Percentiles rank a stretch among this genome's conserved stretches.
phyloP scores from a whole-genome alignment of 1,140 invertebrate genomes.

The Cydia amplana region DNA sequence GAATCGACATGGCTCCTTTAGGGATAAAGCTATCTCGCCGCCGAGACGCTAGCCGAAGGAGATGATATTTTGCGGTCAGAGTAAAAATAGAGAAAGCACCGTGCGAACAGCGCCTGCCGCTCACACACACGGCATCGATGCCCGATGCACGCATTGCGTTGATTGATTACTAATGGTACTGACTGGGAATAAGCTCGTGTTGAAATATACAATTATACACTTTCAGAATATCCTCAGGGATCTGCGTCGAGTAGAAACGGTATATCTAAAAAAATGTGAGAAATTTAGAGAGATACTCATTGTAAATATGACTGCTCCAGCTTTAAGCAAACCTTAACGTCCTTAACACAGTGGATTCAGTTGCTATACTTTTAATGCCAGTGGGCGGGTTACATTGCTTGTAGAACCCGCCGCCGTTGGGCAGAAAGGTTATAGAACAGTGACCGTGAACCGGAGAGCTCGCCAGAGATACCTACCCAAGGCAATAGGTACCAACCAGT shows the following conservation, averaged over 20 bases:
- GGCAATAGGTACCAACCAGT: too few species aligned
- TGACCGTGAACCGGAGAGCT: too few species aligned
- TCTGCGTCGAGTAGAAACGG: background rate
- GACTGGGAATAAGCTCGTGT: background rate
- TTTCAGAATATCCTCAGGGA: constrained; percentile 3
- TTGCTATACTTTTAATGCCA: too few species aligned
- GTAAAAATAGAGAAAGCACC: constrained; percentile 57
- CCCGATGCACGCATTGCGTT: constrained; percentile 27
- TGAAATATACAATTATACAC: background rate
- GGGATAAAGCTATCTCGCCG: constrained; percentile 29
- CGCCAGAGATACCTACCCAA: too few species aligned
- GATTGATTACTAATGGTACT: constrained; percentile 30
- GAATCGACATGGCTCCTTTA: constrained; percentile 33
- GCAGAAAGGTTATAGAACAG: too few species aligned
- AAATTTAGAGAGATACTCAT: too few species aligned
- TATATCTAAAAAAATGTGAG: too few species aligned
- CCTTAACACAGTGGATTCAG: too few species aligned
- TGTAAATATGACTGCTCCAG: too few species aligned
- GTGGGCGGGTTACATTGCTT: too few species aligned
- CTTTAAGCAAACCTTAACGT: too few species aligned
- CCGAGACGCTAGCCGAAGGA: constrained; percentile 50
- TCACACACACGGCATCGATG: constrained; percentile 24
- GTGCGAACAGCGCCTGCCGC: constrained; percentile 42
- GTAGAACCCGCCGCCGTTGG: too few species aligned
- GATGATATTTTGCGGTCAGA: constrained; percentile 66